phyloP scores from a whole-genome alignment of 2,888 invertebrate genomes.

The Phrixothrix hirtus region DNA sequence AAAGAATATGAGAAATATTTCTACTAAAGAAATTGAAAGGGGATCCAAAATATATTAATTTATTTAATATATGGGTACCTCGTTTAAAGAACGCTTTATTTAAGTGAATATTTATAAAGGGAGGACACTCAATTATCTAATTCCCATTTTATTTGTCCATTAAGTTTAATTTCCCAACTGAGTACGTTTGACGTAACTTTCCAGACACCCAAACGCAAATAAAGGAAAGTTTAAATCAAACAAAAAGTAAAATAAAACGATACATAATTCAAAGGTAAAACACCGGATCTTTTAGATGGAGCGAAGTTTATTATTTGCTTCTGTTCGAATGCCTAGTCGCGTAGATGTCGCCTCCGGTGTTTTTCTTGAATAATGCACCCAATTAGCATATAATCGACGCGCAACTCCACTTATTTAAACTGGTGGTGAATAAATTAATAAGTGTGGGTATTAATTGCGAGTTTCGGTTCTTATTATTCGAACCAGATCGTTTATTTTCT shows the following conservation, averaged over 20 bases:
- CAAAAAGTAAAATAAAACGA: constrained; percentile 4
- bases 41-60: too few relatives aligned
- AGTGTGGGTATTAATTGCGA: background rate
- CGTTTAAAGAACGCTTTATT: too few relatives aligned
- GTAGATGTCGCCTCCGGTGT: constrained; percentile 13
- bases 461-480: too few relatives aligned
- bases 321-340: constrained; percentile 4
- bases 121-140: too few relatives aligned
- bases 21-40: too few relatives aligned
- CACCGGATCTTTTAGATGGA: background rate
- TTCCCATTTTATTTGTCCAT: too few relatives aligned
- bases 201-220: background rate
- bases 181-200: too few relatives aligned
- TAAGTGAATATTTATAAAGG: too few relatives aligned
- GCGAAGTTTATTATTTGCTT: constrained; percentile 8
- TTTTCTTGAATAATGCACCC: constrained; percentile 15
- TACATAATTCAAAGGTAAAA: constrained; percentile 8
- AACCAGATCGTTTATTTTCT: too few relatives aligned
- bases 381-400: constrained; percentile 19
- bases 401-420: constrained; percentile 5
- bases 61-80: too few relatives aligned
- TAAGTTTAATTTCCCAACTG: too few relatives aligned
- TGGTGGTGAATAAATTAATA: constrained; percentile 6
- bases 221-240: constrained; percentile 3
- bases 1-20: too few relatives aligned